A percentile compares a stretch with the other conserved stretches of the same genome.
phyloP scores from a whole-genome alignment of 2,888 invertebrate genomes.

The Zeuzera pyrina region DNA sequence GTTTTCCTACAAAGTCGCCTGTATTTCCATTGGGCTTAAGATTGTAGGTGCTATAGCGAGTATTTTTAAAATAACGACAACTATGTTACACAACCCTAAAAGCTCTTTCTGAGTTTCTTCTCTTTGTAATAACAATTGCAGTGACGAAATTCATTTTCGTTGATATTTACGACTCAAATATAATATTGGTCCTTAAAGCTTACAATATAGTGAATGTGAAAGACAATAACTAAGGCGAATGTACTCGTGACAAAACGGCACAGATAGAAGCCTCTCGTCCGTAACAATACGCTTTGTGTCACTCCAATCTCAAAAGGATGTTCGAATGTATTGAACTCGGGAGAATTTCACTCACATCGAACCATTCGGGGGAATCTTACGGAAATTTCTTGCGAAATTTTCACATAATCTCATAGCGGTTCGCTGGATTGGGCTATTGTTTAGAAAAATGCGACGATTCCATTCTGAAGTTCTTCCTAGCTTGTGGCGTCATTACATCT shows the following conservation, averaged over 20 bases:
- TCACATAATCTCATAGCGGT: slow-evolving; percentile 36
- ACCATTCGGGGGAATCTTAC: slow-evolving; percentile 33
- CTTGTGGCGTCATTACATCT: no score
- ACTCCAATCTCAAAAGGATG: slow-evolving; percentile 63
- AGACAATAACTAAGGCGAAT: neutral
- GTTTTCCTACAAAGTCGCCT: slow-evolving; percentile 30
- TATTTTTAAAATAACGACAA: neutral
- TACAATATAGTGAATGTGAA: no score
- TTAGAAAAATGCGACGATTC: slow-evolving; percentile 36
- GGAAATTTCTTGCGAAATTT: slow-evolving; percentile 36
- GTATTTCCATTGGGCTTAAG: neutral
- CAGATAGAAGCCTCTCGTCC: slow-evolving; percentile 46
- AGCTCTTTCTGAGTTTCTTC: neutral
- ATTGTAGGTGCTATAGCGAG: neutral
- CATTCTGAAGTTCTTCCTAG: no score
- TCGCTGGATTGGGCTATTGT: slow-evolving; percentile 32
- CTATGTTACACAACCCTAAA: no score
- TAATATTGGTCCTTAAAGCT: no score
- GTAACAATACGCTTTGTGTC: slow-evolving; percentile 63
- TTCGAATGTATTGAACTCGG: slow-evolving; percentile 58
- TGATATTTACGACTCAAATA: no score
- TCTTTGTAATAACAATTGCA: no score
- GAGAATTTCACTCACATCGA: slow-evolving; percentile 52
- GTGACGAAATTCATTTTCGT: no score
- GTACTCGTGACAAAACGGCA: slow-evolving; percentile 39